Conservation (phyloP, 2,888 invertebrate species). For the Alloplasta piceator region DNA sequence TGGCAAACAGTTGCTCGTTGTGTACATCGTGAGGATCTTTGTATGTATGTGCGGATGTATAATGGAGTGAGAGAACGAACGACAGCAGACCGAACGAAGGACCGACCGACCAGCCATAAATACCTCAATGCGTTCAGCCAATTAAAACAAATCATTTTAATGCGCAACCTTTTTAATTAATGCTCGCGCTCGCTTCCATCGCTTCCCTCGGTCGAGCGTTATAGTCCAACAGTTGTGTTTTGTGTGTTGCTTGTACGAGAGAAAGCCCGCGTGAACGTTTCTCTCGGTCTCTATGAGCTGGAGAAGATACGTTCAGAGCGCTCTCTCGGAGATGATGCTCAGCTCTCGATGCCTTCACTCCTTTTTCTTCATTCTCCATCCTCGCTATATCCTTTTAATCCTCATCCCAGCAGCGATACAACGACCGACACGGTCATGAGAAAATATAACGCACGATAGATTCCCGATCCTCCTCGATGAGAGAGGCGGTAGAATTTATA, state of each 20-base stretch:
- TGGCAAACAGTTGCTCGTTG: slow-evolving; percentile 43
- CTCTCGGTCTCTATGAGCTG: slow-evolving; percentile 30
- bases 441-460: slow-evolving; percentile 51
- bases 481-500: slow-evolving; percentile 49
- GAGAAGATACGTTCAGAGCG: slow-evolving; percentile 3
- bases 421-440: slow-evolving; percentile 9
- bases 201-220: slow-evolving; percentile 62
- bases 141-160: slow-evolving; percentile 84
- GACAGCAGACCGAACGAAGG: slow-evolving; percentile 76
- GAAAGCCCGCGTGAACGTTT: slow-evolving; percentile 33
- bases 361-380: slow-evolving; percentile 62
- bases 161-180: slow-evolving; percentile 84
- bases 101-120: slow-evolving; percentile 80
- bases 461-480: slow-evolving; percentile 56
- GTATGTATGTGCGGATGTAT: slow-evolving; percentile 23
- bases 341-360: slow-evolving; percentile 62
- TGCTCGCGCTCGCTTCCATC: slow-evolving; percentile 81
- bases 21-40: slow-evolving; percentile 55
- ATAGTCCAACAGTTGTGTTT: not conserved
- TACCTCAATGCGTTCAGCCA: slow-evolving; percentile 83
- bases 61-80: slow-evolving; percentile 73
- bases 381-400: slow-evolving; percentile 47
- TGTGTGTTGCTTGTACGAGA: slow-evolving; percentile 54
- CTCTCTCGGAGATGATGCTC: slow-evolving; percentile 30
- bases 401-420: slow-evolving; percentile 50